Evolutionary conservation across 2,888 invertebrate species (phyloP), one percentile per base, ranked within the genome.

Genomic region (Branchipolynoe longqiensis): DNA sequence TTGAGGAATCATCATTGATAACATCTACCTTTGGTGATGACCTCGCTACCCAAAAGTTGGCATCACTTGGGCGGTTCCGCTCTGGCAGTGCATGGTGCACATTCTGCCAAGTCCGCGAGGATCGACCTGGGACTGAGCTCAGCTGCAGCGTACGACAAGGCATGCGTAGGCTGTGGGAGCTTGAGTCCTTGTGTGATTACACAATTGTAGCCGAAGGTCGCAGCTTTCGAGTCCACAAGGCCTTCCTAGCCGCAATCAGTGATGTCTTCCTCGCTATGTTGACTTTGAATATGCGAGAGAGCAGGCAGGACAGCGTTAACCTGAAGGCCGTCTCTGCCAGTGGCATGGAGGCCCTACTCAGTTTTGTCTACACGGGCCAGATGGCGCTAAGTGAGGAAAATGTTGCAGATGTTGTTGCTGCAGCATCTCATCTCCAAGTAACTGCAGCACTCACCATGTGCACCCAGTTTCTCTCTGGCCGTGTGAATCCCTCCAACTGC

Each of bases 311-410:
- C 84, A 89, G 89, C 14, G 91, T 92, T 22, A 91, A 92, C 83
- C 86, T 92, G 41, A 92, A 92, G 87, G 92, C 88, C 58, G 89
- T 90, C 0, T 89, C 90, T 3, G 90, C 89, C 4, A 89, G 89
- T 31, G 90, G 90, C 41, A 86, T 90, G 25, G 90, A 91, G 41
- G 78, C 48, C 2, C 90, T 90, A 83, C 89, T 92, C 2, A 91
- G 91, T 62, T 92, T 92, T 85, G 91, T 92, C 54, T 92, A 92
- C 89, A 91, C 90, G 48, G 92, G 92, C 22, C 91, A 92, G 85
- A 89, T 92, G 89, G 88, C 87, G 0, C 88, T 92, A 8, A 90
- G 90, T 28, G 89, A 89, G 22, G 91, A 91, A 69, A 92, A 91
- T 85, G 88, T 92, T 64, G 91, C 91, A 0, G 92, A 92, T 84